Conservation (phyloP, 2,888 invertebrate genomes). For the Sinhomidia bicolor region DNA sequence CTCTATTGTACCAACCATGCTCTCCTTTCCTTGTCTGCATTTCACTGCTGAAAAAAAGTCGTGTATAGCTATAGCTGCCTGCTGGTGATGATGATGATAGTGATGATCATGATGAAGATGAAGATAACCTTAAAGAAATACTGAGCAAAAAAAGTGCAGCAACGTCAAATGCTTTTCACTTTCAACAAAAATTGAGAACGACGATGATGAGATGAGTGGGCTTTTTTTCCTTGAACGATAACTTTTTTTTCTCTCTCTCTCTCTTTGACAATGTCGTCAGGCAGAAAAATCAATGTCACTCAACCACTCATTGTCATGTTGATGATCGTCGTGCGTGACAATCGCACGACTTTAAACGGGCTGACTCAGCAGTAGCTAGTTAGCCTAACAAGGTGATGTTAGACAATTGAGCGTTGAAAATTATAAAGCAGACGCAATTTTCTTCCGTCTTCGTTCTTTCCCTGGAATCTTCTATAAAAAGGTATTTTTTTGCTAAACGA, state of each 20-base stretch:
- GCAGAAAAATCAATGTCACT: constrained; percentile 33
- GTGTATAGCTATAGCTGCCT: too few species aligned
- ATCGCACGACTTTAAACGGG: neutral
- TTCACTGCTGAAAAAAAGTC: too few species aligned
- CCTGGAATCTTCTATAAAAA: neutral
- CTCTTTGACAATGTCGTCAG: neutral
- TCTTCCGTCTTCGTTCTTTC: neutral
- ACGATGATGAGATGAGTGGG: too few species aligned
- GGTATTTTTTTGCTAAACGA: too few species aligned
- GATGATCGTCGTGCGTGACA: neutral
- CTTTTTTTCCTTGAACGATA: neutral
- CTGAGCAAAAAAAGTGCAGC: too few species aligned
- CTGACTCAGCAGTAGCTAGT: constrained; percentile 13
- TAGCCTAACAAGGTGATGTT: constrained; percentile 5
- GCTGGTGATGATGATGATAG: too few species aligned
- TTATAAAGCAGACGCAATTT: neutral
- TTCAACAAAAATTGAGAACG: too few species aligned
- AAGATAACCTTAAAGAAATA: too few species aligned
- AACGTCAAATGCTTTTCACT: too few species aligned
- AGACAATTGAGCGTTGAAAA: neutral
- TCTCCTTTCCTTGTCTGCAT: neutral
- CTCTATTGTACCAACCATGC: neutral
- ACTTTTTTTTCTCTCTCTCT: neutral
- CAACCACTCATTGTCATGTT: neutral
- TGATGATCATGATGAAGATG: too few species aligned